phyloP scores from a whole-genome alignment of 2,888 invertebrate species.

The Athripsodes cinereus region DNA sequence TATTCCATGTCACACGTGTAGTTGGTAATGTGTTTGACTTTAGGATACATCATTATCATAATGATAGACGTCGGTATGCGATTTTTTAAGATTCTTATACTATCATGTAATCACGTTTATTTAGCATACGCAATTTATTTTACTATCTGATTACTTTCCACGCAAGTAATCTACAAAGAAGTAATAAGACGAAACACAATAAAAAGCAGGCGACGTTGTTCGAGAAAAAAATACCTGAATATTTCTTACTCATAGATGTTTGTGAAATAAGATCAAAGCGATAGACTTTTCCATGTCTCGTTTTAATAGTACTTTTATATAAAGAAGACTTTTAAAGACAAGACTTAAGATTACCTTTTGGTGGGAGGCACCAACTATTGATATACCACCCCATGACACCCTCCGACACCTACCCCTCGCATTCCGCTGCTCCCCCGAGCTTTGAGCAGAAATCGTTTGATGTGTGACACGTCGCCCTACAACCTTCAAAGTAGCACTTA shows the following conservation, averaged over 20 bases:
- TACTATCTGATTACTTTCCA: not conserved
- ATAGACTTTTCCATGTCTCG: slow-evolving; percentile 1
- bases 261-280: slow-evolving; percentile 1
- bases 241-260: not conserved
- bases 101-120: not conserved
- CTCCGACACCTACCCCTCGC: not conserved
- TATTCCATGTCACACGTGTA: too few species aligned
- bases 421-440: not conserved
- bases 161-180: not conserved
- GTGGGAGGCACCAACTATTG: slow-evolving; percentile 2
- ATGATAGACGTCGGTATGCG: too few species aligned
- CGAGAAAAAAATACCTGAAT: not conserved
- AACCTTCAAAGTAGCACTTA: slow-evolving; percentile 6
- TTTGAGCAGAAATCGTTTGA: slow-evolving; percentile 18
- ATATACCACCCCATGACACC: not conserved
- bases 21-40: too few species aligned
- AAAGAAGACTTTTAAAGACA: slow-evolving; percentile 1
- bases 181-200: not conserved
- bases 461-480: slow-evolving; percentile 16
- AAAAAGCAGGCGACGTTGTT: not conserved
- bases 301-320: not conserved
- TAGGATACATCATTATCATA: too few species aligned
- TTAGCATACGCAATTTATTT: not conserved
- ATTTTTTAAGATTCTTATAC: too few species aligned
- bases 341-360: slow-evolving; percentile 1